These are phyloP conservation scores for Scopus umbretta DNA, from an alignment of 2,113 vertebrate species.

Conservation along the genomic window DNA sequence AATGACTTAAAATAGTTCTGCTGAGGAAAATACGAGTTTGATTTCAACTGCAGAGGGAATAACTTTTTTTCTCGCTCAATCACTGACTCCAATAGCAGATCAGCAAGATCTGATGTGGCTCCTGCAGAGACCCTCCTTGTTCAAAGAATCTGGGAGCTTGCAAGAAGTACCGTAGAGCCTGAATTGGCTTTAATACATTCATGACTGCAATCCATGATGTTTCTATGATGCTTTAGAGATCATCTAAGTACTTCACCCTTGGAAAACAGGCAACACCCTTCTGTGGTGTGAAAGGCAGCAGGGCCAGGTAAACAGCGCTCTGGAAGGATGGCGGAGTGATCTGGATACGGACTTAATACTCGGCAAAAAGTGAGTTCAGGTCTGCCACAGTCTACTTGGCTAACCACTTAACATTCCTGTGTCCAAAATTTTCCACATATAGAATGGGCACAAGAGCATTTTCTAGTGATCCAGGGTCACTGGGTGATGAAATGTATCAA, in stretches of 20 bases:
- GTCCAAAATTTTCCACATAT: background rate
- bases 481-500: background rate
- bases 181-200: background rate
- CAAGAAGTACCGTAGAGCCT: background rate
- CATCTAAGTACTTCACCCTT: background rate
- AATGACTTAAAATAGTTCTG: conserved; percentile 67
- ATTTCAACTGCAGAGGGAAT: conserved; percentile 56
- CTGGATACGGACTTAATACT: background rate
- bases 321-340: background rate
- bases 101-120: background rate
- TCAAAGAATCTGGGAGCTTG: conserved; percentile 2
- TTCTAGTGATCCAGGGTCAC: background rate
- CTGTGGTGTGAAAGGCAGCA: background rate
- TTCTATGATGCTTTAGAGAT: background rate
- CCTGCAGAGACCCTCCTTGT: background rate
- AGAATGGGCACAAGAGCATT: background rate
- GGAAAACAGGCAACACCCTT: background rate
- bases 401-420: background rate
- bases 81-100: conserved; percentile 15
- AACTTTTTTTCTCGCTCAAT: background rate
- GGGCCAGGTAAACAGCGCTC: background rate
- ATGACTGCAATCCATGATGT: background rate
- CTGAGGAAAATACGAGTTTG: conserved; percentile 54
- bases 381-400: background rate
- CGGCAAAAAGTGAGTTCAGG: background rate